Base-by-base conservation (phyloP, 2,888 invertebrate species). In the Caenorhabditis auriculariae region DNA sequence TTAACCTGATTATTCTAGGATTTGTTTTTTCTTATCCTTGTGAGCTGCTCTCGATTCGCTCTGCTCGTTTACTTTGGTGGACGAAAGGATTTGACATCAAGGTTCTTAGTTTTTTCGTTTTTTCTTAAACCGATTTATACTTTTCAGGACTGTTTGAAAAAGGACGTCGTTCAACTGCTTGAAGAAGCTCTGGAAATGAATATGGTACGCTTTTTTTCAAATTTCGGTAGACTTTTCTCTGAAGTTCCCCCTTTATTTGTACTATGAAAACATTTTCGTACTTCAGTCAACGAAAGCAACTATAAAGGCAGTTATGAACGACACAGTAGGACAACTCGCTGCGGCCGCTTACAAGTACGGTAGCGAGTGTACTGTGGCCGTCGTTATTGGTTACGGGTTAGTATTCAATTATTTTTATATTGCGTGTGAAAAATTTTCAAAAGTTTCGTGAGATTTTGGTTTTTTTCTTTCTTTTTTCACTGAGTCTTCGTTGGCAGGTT, bases 241-340 rank as follows among this genome's bases (percentile, higher is more conserved):
- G 32, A 32, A 32, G 12, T 7, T 7, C 12, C 32, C 32, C 9
- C 12, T 32, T 32, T 32, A 35, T 15, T 1, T 35, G 12, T 35
- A 15, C n/a, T 35, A n/a, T n/a, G 9, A 37, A 49, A 17, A 9
- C 15, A 43, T 39, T 35, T 50, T 19, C 23, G 23, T 15, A 17
- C 72, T 77, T 58, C 50, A 81, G 80, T 74, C 73, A 2, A 77
- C 78, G 19, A 73, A 77, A 55, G 81, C 78, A 15, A 72, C 73
- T 41, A 78, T 81, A 54, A 82, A 78, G 43, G 82, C 80, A 6
- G 81, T 81, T 47, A 82, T 81, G 81, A 81, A 81, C 63, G 81
- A 81, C 53, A 81, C 81, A 2, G 81, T 81, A 3, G 81, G 80
- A 4, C 81, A 81, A 46, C 50, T 81, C 57, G 82, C 82, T 1